phyloP scores from a whole-genome alignment of 2,888 invertebrate species.

The Amphipoea lucens region DNA sequence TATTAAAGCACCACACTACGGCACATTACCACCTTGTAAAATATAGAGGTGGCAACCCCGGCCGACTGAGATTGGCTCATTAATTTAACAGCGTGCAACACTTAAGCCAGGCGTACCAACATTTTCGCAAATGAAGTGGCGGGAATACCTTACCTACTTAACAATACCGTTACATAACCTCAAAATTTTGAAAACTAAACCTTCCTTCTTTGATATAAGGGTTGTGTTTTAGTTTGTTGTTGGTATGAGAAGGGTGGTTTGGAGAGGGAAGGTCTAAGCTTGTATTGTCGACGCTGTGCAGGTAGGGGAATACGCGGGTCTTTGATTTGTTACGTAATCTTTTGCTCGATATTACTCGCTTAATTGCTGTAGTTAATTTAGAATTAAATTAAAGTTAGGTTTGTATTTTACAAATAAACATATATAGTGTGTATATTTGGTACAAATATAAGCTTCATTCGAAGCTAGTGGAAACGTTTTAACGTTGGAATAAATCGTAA shows the following conservation, averaged over 20 bases:
- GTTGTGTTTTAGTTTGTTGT: constrained; percentile 25
- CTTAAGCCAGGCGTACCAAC: constrained; percentile 88
- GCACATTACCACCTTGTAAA: constrained; percentile 89
- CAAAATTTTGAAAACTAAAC: constrained; percentile 33
- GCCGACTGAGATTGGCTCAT: constrained; percentile 88
- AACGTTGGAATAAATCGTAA: background rate
- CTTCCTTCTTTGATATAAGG: constrained; percentile 57
- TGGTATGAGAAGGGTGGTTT: constrained; percentile 54
- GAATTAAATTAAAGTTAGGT: constrained; percentile 51
- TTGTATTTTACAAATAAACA: constrained; percentile 17
- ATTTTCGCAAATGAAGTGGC: constrained; percentile 89
- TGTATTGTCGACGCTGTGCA: constrained; percentile 82
- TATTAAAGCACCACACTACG: constrained; percentile 72
- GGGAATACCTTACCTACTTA: constrained; percentile 77
- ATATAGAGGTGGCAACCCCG: constrained; percentile 86
- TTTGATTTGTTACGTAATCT: constrained; percentile 85
- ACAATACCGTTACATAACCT: constrained; percentile 44
- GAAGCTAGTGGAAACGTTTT: background rate
- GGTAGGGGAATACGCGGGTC: constrained; percentile 74
- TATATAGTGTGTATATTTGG: too few species aligned
- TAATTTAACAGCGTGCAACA: constrained; percentile 90
- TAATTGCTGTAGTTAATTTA: constrained; percentile 74
- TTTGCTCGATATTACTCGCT: constrained; percentile 74
- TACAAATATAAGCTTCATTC: background rate
- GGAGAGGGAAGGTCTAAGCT: constrained; percentile 72